Evolutionary conservation across 2,797 vertebrate genomes (phyloP), one percentile per base, ranked within the genome.

Genomic region (Trachurus trachurus): DNA sequence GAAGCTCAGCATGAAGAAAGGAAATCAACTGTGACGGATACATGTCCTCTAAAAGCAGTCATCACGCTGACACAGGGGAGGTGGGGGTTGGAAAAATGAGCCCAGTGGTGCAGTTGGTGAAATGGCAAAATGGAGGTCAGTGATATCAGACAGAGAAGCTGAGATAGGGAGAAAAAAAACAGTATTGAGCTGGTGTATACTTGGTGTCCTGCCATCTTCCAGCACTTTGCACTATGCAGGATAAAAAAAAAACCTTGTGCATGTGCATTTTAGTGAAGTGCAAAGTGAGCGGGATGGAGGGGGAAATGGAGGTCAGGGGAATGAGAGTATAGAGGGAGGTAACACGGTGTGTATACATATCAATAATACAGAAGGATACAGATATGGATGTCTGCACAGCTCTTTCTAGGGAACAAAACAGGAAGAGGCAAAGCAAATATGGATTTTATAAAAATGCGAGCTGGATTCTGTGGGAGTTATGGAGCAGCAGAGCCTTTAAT

Each of bases 371-470:
- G 37, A 34, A 34, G 31, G 31, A 34, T 6, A 34, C 31, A 34
- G 31, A 86, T 82, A 68, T 89, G 74, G 71, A 45, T 79, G 58
- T 81, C 73, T 76, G 50, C 22, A 47, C 63, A 29, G 56, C 63
- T 54, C 84, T 89, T 86, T 87, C 40, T 15, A 78, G 62, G 61
- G 56, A 88, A 71, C 22, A 4, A 57, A 68, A 71, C 53, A 45
- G 12, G 0, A 44, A 74, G 26, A 76, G 64, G 64, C 49, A n/a
- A 61, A 26, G 66, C 39, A 74, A 76, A 84, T 61, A 72, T 84
- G 71, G 66, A 81, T 80, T 87, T 90, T 77, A 21, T 56, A 26
- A 47, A 85, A 86, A 72, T 68, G 61, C 71, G 84, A 78, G 76
- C 74, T 70, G 52, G 56, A 58, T 81, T 87, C 67, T 78, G 39